Percentiles rank a stretch among this genome's conserved stretches.
Evolutionary conservation across 2,888 invertebrate species (phyloP).

Genomic region (Acheta domesticus): DNA sequence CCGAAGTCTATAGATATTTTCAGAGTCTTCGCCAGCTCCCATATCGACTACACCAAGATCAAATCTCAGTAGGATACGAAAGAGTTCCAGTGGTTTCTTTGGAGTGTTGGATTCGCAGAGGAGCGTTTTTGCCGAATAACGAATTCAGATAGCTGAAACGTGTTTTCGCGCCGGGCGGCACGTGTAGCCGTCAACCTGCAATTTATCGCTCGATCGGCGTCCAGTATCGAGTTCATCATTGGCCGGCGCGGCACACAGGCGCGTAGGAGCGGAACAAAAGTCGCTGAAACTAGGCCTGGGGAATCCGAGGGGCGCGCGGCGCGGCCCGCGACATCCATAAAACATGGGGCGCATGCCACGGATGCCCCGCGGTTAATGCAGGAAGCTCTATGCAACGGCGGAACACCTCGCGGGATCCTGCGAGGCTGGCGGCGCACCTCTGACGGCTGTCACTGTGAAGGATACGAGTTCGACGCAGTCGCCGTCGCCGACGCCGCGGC

Average conservation of each 20-base stretch:
- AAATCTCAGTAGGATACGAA: too few species aligned
- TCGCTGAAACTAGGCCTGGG: not conserved
- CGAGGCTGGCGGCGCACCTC: not conserved
- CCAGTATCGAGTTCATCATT: not conserved
- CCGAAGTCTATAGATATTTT: too few species aligned
- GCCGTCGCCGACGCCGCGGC: not conserved
- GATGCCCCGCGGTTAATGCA: not conserved
- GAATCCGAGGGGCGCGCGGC: not conserved
- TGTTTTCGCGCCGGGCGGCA: not conserved
- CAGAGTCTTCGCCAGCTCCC: too few species aligned
- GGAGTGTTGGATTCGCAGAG: not conserved
- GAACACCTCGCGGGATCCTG: not conserved
- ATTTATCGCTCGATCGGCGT: conserved; percentile 2
- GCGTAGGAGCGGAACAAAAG: not conserved
- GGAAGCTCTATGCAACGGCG: conserved; percentile 7
- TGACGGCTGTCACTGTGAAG: not conserved
- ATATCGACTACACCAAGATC: too few species aligned
- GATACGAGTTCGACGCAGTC: not conserved
- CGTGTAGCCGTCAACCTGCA: not conserved
- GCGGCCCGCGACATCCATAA: not conserved
- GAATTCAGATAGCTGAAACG: not conserved
- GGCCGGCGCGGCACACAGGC: not conserved
- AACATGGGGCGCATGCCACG: not conserved
- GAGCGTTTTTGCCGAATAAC: not conserved
- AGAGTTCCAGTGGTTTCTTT: too few species aligned